Evolutionary conservation across 2,797 vertebrate species (phyloP).

Genomic region (Coreius guichenoti): DNA sequence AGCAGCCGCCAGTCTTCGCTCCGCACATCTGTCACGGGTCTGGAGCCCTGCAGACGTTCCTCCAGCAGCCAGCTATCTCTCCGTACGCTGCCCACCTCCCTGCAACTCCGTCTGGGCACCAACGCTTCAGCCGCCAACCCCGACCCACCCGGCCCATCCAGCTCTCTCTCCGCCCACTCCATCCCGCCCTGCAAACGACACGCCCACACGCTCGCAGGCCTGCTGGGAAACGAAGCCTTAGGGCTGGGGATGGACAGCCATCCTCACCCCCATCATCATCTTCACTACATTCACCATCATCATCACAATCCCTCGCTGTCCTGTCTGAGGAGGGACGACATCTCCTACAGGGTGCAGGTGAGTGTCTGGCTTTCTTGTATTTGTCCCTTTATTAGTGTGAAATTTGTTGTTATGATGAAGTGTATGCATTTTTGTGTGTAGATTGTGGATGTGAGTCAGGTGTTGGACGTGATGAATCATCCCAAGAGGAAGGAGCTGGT

Average conservation of each 20-base stretch:
- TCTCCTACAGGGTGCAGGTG: constrained; percentile 97
- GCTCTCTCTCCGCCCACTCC: constrained; percentile 95
- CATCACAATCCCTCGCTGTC: constrained; percentile 78
- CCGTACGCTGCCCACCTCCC: constrained; percentile 90
- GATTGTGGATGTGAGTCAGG: constrained; percentile 92
- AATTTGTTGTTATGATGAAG: neutral
- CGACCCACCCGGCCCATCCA: constrained; percentile 86
- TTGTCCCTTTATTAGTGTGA: neutral
- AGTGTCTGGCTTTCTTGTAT: constrained; percentile 50
- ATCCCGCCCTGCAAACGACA: constrained; percentile 95
- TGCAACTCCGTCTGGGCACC: constrained; percentile 91
- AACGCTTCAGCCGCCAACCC: constrained; percentile 78
- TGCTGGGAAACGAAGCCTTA: constrained; percentile 88
- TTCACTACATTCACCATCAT: constrained; percentile 72
- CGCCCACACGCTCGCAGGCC: constrained; percentile 84
- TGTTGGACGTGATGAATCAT: constrained; percentile 94
- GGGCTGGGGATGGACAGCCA: constrained; percentile 70
- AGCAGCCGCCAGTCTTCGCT: constrained; percentile 95
- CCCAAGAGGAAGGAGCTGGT: constrained; percentile 97
- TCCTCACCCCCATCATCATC: constrained; percentile 78
- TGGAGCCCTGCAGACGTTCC: constrained; percentile 94
- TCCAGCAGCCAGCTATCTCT: constrained; percentile 97
- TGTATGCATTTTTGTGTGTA: constrained; percentile 36
- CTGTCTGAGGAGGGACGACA: constrained; percentile 88
- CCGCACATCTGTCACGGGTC: constrained; percentile 89